A percentile compares a stretch with the other conserved stretches of the same genome.
phyloP scores from a whole-genome alignment of 2,888 invertebrate species.

The Drosophila nr. perissopoda region DNA sequence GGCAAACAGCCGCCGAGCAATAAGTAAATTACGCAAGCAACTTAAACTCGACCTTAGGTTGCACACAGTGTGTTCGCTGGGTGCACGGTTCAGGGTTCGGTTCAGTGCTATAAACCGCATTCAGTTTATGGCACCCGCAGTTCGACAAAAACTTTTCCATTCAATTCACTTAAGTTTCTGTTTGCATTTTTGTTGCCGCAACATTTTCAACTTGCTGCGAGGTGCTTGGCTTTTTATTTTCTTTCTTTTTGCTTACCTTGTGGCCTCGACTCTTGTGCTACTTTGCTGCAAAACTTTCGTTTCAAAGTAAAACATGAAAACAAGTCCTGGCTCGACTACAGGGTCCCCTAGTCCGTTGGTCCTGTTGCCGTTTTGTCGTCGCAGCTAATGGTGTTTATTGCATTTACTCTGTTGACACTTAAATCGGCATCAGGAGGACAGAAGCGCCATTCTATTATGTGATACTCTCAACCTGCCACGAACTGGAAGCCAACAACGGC shows the following conservation, averaged over 20 bases:
- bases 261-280: conserved; percentile 50
- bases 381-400: conserved; percentile 80
- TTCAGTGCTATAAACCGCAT: conserved; percentile 50
- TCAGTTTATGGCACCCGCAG: conserved; percentile 65
- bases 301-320: conserved; percentile 54
- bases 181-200: conserved; percentile 74
- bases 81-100: conserved; percentile 3
- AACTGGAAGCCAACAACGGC: neutral
- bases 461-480: conserved; percentile 44
- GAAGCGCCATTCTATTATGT: conserved; percentile 43
- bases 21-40: conserved; percentile 60
- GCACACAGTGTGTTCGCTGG: neutral
- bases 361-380: conserved; percentile 28
- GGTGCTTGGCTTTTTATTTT: conserved; percentile 27
- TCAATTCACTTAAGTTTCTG: conserved; percentile 76
- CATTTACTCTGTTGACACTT: conserved; percentile 78
- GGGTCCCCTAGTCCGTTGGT: conserved; percentile 1
- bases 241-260: conserved; percentile 43
- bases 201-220: conserved; percentile 41
- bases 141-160: conserved; percentile 68
- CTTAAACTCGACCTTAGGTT: conserved; percentile 43
- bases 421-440: conserved; percentile 65
- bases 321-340: conserved; percentile 24
- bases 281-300: conserved; percentile 57
- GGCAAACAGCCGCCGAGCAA: conserved; percentile 45